Conservation (phyloP, 2,113 vertebrate genomes). For the Saccopteryx leptura region DNA sequence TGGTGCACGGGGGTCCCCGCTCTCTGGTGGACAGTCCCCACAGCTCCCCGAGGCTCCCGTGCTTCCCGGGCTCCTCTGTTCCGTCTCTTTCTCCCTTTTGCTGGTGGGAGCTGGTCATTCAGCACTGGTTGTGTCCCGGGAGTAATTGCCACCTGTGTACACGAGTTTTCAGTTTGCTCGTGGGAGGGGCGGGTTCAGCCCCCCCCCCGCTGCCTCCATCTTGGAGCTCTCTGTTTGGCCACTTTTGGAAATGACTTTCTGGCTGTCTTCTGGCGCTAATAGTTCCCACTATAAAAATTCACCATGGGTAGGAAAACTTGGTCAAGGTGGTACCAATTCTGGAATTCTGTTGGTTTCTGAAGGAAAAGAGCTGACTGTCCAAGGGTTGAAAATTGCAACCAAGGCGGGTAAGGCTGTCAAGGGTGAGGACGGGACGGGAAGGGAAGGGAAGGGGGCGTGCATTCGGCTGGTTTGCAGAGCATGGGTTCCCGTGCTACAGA, state of each 20-base stretch:
- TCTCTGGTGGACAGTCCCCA: not conserved
- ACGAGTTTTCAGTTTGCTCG: not conserved
- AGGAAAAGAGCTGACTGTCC: not conserved
- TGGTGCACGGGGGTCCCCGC: too few relatives aligned
- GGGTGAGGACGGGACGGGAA: not conserved
- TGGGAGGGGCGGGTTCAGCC: not conserved
- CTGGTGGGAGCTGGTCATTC: not conserved
- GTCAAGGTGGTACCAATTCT: not conserved
- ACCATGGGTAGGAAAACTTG: not conserved
- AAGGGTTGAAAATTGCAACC: not conserved
- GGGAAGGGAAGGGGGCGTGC: too few relatives aligned
- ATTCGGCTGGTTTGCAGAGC: not conserved
- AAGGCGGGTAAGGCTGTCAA: not conserved
- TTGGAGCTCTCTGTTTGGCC: not conserved
- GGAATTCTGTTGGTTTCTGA: not conserved
- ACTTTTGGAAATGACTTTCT: conserved; percentile 13
- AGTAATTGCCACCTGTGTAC: not conserved
- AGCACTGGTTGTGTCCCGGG: not conserved
- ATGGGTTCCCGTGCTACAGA: conserved; percentile 64
- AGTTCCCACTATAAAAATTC: not conserved
- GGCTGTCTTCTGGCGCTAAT: not conserved
- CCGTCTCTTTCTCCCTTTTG: not conserved
- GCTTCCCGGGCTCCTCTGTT: not conserved
- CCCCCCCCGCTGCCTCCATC: rapidly evolving
- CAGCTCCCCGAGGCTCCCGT: not conserved